A percentile compares a stretch with the other conserved stretches of the same genome.
These are phyloP conservation scores for Baryphthengus martii DNA, from an alignment of 2,113 vertebrate species.

Conservation along the genomic window DNA sequence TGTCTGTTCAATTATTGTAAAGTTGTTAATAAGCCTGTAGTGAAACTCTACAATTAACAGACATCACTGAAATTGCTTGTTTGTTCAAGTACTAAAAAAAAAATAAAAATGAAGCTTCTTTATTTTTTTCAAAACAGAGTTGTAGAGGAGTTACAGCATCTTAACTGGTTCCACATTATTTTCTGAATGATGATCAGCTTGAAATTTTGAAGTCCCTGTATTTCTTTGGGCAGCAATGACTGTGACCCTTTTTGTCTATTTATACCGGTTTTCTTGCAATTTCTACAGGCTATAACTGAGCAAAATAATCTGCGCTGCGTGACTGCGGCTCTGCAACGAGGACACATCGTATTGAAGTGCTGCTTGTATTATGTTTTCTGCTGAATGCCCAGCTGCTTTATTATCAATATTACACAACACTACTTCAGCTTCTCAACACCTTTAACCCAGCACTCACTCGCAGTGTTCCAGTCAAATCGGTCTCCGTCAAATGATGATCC, in stretches of 20 bases:
- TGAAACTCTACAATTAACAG: not conserved
- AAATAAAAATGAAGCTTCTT: not conserved
- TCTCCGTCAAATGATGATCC: not conserved
- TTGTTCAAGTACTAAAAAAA: not conserved
- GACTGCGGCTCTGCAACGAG: not conserved
- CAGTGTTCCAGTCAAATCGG: not conserved
- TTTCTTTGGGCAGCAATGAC: not conserved
- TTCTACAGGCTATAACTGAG: not conserved
- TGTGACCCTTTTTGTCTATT: not conserved
- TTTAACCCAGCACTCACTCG: not conserved
- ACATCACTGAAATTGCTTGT: not conserved
- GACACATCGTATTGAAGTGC: not conserved
- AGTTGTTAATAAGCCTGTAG: not conserved
- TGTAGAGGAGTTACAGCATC: not conserved
- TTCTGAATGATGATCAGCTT: not conserved
- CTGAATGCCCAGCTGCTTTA: not conserved
- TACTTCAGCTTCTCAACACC: not conserved
- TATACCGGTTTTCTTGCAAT: not conserved
- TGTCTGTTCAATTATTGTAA: not conserved
- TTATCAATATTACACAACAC: not conserved
- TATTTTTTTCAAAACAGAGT: not conserved
- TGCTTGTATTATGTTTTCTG: not conserved
- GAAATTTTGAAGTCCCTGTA: not conserved
- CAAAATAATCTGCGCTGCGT: not conserved
- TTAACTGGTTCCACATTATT: not conserved